Conservation (phyloP, 2,888 invertebrate species). For the Molorchus minor region DNA sequence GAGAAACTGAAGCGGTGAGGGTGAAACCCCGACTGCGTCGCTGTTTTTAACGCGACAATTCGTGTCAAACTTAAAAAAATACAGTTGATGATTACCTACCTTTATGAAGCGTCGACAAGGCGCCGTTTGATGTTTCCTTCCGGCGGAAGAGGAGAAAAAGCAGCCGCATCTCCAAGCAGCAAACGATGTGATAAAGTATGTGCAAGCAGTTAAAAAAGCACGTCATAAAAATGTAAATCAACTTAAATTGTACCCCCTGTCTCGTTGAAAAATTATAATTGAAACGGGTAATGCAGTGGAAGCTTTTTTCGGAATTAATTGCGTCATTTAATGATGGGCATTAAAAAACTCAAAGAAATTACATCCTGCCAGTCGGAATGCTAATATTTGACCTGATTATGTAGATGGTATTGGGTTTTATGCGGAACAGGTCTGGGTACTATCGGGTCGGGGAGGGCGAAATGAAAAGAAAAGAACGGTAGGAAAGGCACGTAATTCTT, state of each 20-base stretch:
- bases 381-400: constrained; percentile 7
- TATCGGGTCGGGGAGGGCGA: too few relatives aligned
- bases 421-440: too few relatives aligned
- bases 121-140: not conserved
- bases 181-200: constrained; percentile 13
- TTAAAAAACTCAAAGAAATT: constrained; percentile 9
- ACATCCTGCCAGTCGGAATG: constrained; percentile 7
- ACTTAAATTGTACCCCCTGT: constrained; percentile 19
- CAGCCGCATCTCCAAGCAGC: not conserved
- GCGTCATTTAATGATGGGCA: constrained; percentile 6
- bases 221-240: constrained; percentile 27
- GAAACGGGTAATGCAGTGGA: constrained; percentile 24
- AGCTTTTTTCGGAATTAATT: constrained; percentile 15
- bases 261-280: constrained; percentile 24
- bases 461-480: too few relatives aligned
- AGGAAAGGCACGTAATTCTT: too few relatives aligned
- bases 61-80: too few relatives aligned
- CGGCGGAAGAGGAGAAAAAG: not conserved
- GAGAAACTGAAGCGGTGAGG: too few relatives aligned
- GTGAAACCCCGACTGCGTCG: too few relatives aligned
- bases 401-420: not conserved
- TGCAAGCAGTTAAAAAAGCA: constrained; percentile 12
- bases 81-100: too few relatives aligned
- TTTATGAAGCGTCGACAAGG: not conserved
- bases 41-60: too few relatives aligned